Percentiles rank a stretch among this genome's conserved stretches.
Evolutionary conservation across 2,113 vertebrate genomes (phyloP).

Genomic region (Callocephalon fimbriatum): DNA sequence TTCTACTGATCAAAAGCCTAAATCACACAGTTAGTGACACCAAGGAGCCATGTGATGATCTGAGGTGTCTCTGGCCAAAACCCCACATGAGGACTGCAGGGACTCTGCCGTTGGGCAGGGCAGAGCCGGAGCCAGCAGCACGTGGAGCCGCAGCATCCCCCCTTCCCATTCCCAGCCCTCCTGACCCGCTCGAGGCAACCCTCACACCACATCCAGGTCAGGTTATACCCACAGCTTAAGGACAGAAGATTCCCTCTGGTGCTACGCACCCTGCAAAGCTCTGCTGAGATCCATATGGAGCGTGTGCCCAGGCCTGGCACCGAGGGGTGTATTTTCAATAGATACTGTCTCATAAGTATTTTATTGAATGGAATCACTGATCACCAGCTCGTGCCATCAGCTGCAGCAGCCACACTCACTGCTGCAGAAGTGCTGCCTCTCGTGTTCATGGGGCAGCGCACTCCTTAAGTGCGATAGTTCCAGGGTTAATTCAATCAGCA

Average conservation of each 20-base stretch:
- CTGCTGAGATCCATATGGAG: not conserved
- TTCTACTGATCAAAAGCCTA: conserved; percentile 58
- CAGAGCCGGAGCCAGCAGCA: not conserved
- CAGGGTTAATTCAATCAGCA: not conserved
- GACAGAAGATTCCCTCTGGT: not conserved
- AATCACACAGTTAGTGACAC: conserved; percentile 36
- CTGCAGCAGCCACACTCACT: not conserved
- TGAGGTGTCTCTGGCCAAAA: not conserved
- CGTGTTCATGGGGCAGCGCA: accelerated
- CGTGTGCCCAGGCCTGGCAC: not conserved
- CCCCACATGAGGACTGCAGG: accelerated
- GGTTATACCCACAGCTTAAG: not conserved
- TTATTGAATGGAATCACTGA: not conserved
- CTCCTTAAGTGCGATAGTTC: not conserved
- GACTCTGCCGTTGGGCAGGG: accelerated
- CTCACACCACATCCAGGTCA: not conserved
- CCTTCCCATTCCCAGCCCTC: not conserved
- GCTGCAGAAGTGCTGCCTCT: not conserved
- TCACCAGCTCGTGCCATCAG: not conserved
- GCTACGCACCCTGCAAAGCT: not conserved
- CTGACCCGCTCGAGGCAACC: not conserved
- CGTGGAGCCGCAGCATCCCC: not conserved
- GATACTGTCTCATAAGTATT: not conserved
- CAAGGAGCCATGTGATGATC: not conserved
- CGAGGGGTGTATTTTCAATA: not conserved